Percentiles rank a stretch among this genome's conserved stretches.
phyloP scores from a whole-genome alignment of 2,797 vertebrate species.

The Fundulus diaphanus region DNA sequence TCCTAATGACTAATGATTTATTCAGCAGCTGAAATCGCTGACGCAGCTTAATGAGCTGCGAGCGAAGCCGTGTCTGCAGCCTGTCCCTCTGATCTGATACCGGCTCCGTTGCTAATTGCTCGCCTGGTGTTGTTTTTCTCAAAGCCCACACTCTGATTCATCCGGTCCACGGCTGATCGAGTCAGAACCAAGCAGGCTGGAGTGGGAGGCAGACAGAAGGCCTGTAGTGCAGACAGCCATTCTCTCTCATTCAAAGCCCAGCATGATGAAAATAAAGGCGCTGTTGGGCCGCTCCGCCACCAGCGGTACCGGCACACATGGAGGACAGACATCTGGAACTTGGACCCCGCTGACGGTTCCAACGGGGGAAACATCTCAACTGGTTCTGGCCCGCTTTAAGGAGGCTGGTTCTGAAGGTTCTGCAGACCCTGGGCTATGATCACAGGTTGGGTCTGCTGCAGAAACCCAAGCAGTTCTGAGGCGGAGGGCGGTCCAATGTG shows the following conservation, averaged over 20 bases:
- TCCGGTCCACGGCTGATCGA: constrained; percentile 2
- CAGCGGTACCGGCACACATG: too few species aligned
- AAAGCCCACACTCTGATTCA: constrained; percentile 43
- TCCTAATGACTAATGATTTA: constrained; percentile 65
- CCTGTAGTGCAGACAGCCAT: constrained; percentile 28
- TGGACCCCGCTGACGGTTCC: too few species aligned
- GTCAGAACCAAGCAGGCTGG: constrained; percentile 47
- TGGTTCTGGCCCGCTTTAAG: too few species aligned
- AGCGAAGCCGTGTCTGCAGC: constrained; percentile 8
- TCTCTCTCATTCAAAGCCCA: constrained; percentile 6
- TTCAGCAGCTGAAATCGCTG: constrained; percentile 58
- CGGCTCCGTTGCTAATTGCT: constrained; percentile 52
- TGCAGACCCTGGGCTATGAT: too few species aligned
- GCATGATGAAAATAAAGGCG: too few species aligned
- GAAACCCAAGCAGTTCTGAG: too few species aligned
- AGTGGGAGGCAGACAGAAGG: constrained; percentile 55
- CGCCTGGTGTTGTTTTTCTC: constrained; percentile 46
- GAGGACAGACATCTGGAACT: too few species aligned
- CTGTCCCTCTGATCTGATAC: constrained; percentile 17
- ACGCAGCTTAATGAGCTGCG: constrained; percentile 56
- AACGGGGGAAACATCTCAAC: background rate
- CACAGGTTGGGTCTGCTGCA: too few species aligned
- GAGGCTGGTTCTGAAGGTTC: too few species aligned
- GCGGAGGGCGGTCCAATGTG: too few species aligned
- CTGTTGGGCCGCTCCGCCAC: too few species aligned